Conservation (phyloP, 1,140 invertebrate species). For the Rhyzopertha dominica region DNA sequence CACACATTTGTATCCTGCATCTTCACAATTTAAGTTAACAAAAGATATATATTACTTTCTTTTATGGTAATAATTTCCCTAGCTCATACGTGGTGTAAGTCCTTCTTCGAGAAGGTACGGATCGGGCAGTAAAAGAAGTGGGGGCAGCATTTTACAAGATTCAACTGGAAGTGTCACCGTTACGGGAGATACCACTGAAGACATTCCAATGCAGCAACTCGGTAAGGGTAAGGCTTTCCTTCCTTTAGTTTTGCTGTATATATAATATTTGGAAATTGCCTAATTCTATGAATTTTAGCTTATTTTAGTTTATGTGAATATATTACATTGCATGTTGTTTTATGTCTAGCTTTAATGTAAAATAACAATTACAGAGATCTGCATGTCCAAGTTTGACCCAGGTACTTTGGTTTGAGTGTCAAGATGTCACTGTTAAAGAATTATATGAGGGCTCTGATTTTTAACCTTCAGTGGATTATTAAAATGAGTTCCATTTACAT, state of each 20-base stretch:
- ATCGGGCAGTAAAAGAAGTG: constrained; percentile 38
- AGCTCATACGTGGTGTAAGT: constrained; percentile 54
- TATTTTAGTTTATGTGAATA: too few relatives aligned
- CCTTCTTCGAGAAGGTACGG: constrained; percentile 48
- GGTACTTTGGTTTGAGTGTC: too few relatives aligned
- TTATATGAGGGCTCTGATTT: too few relatives aligned
- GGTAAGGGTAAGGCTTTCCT: constrained; percentile 39
- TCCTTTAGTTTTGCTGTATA: constrained; percentile 4
- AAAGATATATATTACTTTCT: constrained; percentile 4
- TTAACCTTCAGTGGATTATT: too few relatives aligned
- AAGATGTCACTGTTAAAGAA: too few relatives aligned
- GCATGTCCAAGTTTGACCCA: too few relatives aligned
- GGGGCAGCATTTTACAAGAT: constrained; percentile 52
- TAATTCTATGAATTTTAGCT: constrained; percentile 8
- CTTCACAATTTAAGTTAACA: constrained; percentile 2
- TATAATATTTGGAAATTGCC: background rate
- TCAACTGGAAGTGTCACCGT: constrained; percentile 66
- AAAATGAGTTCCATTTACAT: too few relatives aligned
- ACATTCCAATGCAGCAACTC: constrained; percentile 54
- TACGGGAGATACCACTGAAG: constrained; percentile 47
- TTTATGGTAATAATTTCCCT: constrained; percentile 21
- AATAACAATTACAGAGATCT: too few relatives aligned
- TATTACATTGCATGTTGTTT: too few relatives aligned
- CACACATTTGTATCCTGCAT: constrained; percentile 3
- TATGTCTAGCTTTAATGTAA: too few relatives aligned